Base-by-base conservation (phyloP, 2,797 vertebrate species). In the Acanthopagrus latus region DNA sequence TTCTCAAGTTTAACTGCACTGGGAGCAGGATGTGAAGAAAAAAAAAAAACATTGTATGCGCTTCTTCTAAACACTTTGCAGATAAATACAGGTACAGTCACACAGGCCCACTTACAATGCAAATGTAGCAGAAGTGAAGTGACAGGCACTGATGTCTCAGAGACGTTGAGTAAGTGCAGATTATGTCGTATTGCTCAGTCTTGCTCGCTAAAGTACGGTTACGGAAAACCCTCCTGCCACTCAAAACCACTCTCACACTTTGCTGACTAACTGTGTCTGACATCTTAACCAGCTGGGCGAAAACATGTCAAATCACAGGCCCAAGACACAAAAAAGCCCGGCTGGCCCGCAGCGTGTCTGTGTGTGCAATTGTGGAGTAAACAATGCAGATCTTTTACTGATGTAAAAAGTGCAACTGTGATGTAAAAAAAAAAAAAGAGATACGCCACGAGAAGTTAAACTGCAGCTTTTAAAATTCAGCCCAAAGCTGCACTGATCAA, bases 1-100 rank as follows among this genome's bases (percentile, higher is more conserved):
- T 76, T 20, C 4, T 70, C 18, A 68, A 58, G 67, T 75, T 74
- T 67, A 77, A 81, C 65, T 76, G 51, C 17, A 64, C 51, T 3
- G 27, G 67, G 55, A 83, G 78, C 64, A 11, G 48, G 25, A 27
- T 62, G 29, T 66, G 46, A 57, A 59, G 51, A 52, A 5, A 33
- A 52, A 27, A 27, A 27, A 27, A 77, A 48, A 2, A 54, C n/a
- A 59, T 7, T 52, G 67, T 46, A 18, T 44, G 27, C 51, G 0
- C 51, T 56, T 7, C 7, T n/a, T n/a, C 25, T 60, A 64, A 65
- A 55, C 17, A 56, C 43, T 25, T 50, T 64, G 48, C 3, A 43
- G 33, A 67, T 58, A 29, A 67, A 68, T 47, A 44, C 6, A 64
- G 17, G 56, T 27, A 25, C 7, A 41, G 20, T 47, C 38, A 54